phyloP scores from a whole-genome alignment of 2,888 invertebrate genomes.

The Thymelicus acteon region DNA sequence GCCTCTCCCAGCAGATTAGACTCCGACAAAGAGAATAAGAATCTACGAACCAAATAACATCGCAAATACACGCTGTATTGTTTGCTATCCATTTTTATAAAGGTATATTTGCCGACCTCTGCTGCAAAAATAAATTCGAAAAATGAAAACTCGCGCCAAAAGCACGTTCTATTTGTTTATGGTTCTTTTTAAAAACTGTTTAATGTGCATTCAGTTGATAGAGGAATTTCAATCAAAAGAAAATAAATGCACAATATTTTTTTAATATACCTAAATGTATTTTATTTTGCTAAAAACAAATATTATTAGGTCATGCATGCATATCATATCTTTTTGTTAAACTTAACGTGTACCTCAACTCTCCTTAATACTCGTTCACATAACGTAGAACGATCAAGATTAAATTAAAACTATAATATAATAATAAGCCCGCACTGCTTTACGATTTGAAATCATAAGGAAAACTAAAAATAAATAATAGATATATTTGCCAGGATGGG shows the following conservation, averaged over 20 bases:
- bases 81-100: slow-evolving; percentile 79
- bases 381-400: too few species aligned
- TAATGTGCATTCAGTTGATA: not conserved
- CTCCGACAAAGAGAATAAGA: slow-evolving; percentile 72
- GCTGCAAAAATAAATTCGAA: slow-evolving; percentile 57
- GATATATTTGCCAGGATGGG: not conserved
- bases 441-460: too few species aligned
- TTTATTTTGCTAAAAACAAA: too few species aligned
- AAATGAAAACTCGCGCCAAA: slow-evolving; percentile 62
- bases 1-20: slow-evolving; percentile 71
- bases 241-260: too few species aligned
- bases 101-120: slow-evolving; percentile 53
- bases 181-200: slow-evolving; percentile 18
- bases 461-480: not conserved
- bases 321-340: too few species aligned
- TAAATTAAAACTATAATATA: too few species aligned
- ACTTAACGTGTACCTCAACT: too few species aligned
- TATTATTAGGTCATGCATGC: too few species aligned
- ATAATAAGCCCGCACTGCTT: too few species aligned
- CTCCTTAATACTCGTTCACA: too few species aligned
- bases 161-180: slow-evolving; percentile 61
- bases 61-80: slow-evolving; percentile 73
- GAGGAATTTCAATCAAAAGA: not conserved
- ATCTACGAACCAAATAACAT: slow-evolving; percentile 68
- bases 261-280: too few species aligned